Evolutionary conservation across 1,140 invertebrate genomes (phyloP), one percentile per base, ranked within the genome.

Genomic region (Notospermus geniculatus): DNA sequence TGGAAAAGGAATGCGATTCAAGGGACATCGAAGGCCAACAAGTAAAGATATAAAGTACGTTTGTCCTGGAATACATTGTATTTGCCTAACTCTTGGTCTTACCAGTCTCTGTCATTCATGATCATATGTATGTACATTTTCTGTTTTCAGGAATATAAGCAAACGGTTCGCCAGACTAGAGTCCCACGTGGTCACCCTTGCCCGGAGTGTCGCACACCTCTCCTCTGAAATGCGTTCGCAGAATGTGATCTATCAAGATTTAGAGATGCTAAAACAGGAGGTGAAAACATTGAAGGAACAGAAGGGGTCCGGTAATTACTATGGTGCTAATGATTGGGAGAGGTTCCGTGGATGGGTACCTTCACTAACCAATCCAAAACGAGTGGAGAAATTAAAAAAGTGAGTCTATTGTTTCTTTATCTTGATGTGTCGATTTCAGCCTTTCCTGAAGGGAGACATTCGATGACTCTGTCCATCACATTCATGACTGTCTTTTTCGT

Each of bases 141-240:
- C n/a, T n/a, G n/a, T 67, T 70, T 81, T 13, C 81, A 92, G 88
- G 88, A 88, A 65, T 88, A 91, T 74, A 11, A 91, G 92, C 74
- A 91, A 91, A 78, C 84, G 92, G 56, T 94, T 95, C 79, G 91
- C 94, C 78, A 83, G 91, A 19, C 81, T 96, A 55, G 93, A 96
- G 80, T 91, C 91, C 9, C 93, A 96, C 77, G 92, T 95, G 13
- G 91, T 95, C 9, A 95, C 93, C 5, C 80, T 96, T 52, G 92
- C 93, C 0, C 84, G 92, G 59, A 93, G 91, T 63, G 92, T 95
- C n/a, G 92, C 92, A 25, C 92, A 95, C 80, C 81, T 95, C 2
- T 94, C 92, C 19, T 92, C 91, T 1, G 93, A 96, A 84, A 92
- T 95, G 88, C 82, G 91, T 62, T 91, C 91, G 0, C 91, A 95